These are phyloP conservation scores for Loxodonta africana DNA, from an alignment of 2,113 vertebrate species.

Conservation along the genomic window DNA sequence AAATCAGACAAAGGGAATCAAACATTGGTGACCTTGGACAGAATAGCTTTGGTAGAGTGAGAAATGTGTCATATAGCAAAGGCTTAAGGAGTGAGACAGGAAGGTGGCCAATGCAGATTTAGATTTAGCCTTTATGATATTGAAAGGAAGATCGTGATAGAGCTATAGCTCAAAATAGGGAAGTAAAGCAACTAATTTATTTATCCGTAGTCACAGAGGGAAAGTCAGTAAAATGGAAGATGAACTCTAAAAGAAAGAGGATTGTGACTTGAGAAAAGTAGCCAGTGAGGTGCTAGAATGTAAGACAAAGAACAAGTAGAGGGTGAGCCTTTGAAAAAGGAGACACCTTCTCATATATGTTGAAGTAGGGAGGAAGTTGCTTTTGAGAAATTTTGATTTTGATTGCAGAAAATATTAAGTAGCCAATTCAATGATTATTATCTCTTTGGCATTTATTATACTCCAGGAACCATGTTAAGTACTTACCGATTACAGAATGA, in stretches of 20 bases:
- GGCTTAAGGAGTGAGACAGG: background rate
- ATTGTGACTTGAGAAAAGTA: background rate
- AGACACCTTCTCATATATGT: background rate
- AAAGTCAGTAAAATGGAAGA: background rate
- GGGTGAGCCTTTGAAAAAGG: background rate
- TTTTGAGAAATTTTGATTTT: constrained; percentile 19
- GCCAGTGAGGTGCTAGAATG: too few species aligned
- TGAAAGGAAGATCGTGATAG: background rate
- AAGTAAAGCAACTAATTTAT: background rate
- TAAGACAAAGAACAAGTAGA: background rate
- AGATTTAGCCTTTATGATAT: background rate
- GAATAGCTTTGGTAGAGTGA: background rate
- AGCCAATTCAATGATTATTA: background rate
- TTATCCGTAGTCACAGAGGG: background rate
- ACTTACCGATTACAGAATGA: background rate
- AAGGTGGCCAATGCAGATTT: background rate
- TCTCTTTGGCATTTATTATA: background rate
- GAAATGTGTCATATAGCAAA: background rate
- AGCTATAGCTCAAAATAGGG: background rate
- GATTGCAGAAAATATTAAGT: background rate
- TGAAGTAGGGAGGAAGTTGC: background rate
- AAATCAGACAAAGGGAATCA: background rate
- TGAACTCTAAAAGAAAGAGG: background rate
- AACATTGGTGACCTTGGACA: background rate
- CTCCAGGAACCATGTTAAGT: background rate